A percentile compares a stretch with the other conserved stretches of the same genome.
phyloP scores from a whole-genome alignment of 2,888 invertebrate species.

The Tenthredo mesomela region DNA sequence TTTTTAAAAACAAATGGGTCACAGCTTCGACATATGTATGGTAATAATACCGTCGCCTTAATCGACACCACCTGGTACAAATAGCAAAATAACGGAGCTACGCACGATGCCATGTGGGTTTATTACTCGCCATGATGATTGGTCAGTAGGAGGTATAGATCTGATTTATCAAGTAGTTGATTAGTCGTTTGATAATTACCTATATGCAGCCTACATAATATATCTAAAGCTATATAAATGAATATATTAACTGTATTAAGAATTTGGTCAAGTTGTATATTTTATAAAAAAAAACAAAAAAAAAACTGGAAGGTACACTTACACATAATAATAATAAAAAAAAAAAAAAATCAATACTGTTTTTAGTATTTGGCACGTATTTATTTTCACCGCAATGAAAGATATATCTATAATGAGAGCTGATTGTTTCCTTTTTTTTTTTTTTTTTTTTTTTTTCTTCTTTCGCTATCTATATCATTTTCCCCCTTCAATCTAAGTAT shows the following conservation, averaged over 20 bases:
- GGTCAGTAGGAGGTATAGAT: constrained; percentile 6
- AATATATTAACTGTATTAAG: not conserved
- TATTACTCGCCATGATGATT: constrained; percentile 23
- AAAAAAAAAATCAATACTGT: not conserved
- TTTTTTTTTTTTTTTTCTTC: too few species aligned
- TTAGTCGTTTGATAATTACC: not conserved
- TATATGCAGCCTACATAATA: not conserved
- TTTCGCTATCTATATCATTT: not conserved
- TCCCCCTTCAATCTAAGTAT: not conserved
- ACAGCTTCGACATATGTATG: not conserved
- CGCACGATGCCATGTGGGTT: constrained; percentile 18
- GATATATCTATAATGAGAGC: not conserved
- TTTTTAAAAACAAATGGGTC: not conserved
- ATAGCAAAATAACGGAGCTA: constrained; percentile 28
- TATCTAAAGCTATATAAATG: not conserved
- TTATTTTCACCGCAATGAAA: not conserved
- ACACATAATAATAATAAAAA: not conserved
- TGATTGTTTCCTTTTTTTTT: too few species aligned
- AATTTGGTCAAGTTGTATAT: not conserved
- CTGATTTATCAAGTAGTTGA: constrained; percentile 15
- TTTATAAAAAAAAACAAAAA: not conserved
- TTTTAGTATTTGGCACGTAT: not conserved
- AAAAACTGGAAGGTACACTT: not conserved
- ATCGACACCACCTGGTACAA: constrained; percentile 34
- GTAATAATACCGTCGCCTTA: constrained; percentile 1